Conservation (phyloP, 2,797 vertebrate genomes). For the Octomys mimax region DNA sequence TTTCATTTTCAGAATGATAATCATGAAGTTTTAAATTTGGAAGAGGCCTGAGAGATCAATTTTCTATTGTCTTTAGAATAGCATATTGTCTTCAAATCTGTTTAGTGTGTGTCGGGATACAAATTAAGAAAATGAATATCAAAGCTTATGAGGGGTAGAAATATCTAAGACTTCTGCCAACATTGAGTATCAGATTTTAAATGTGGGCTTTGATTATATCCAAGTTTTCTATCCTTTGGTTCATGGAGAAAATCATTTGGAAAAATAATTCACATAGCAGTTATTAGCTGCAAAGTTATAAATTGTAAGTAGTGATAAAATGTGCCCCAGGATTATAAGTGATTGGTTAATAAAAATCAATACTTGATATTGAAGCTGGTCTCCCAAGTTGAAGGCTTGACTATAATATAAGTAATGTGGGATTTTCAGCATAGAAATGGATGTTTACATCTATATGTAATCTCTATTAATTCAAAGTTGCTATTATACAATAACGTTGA, state of each 20-base stretch:
- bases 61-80: not conserved
- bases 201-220: conserved; percentile 35
- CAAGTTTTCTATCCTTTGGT: not conserved
- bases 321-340: not conserved
- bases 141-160: not conserved
- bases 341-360: conserved; percentile 61
- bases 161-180: not conserved
- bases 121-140: not conserved
- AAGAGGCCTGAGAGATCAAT: conserved; percentile 44
- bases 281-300: conserved; percentile 22
- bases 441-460: not conserved
- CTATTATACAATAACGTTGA: not conserved
- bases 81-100: not conserved
- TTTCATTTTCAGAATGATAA: conserved; percentile 51
- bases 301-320: not conserved
- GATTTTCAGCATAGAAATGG: conserved; percentile 37
- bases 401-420: not conserved
- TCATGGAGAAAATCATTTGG: not conserved
- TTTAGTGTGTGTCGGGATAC: not conserved
- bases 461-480: not conserved
- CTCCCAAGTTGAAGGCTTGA: conserved; percentile 11
- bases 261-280: conserved; percentile 24
- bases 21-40: conserved; percentile 43
- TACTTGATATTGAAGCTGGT: not conserved
- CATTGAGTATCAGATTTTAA: conserved; percentile 36